These are phyloP conservation scores for Mystacornis crossleyi DNA, from an alignment of 2,113 vertebrate species.

Conservation along the genomic window DNA sequence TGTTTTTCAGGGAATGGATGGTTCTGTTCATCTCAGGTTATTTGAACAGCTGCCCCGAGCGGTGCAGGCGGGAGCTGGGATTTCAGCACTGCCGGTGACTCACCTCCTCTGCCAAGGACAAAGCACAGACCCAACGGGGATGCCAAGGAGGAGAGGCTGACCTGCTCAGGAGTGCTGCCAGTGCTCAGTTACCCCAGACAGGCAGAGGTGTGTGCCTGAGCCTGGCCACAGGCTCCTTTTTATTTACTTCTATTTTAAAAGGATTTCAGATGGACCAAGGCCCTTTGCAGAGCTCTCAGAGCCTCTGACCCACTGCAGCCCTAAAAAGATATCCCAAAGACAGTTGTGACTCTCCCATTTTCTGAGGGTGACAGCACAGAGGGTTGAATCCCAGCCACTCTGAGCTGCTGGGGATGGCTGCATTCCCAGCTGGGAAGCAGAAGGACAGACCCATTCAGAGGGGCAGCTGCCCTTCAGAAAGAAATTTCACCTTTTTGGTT, in stretches of 20 bases:
- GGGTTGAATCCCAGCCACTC: background rate
- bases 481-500: background rate
- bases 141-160: background rate
- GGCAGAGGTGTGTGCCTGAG: background rate
- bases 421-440: background rate
- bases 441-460: background rate
- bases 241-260: background rate
- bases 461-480: background rate
- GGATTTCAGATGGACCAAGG: fast-evolving
- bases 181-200: background rate
- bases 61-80: background rate
- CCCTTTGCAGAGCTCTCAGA: background rate
- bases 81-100: slow-evolving; percentile 5
- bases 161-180: background rate
- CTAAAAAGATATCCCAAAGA: background rate
- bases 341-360: background rate
- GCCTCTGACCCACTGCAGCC: background rate
- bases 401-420: background rate
- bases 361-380: background rate
- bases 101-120: background rate
- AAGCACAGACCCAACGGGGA: background rate
- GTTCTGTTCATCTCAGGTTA: background rate
- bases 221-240: background rate
- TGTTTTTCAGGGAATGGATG: background rate
- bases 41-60: slow-evolving; percentile 3